Percentiles rank a stretch among this genome's conserved stretches.
These are phyloP conservation scores for Linnaemya tessellans DNA, from an alignment of 2,888 invertebrate species.

Conservation along the genomic window DNA sequence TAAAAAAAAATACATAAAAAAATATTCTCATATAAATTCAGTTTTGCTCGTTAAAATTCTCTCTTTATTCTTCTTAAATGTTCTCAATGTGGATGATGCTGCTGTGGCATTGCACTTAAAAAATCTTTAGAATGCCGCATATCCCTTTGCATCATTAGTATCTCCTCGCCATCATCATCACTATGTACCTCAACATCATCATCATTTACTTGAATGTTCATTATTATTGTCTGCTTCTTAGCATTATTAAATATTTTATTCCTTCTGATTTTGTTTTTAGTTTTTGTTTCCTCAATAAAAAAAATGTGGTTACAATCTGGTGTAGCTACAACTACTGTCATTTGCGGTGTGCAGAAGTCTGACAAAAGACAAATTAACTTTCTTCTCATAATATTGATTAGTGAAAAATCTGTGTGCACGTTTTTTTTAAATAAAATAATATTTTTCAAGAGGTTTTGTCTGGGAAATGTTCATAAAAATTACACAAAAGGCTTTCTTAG, in stretches of 20 bases:
- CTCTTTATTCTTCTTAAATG: conserved; percentile 41
- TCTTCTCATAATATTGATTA: conserved; percentile 39
- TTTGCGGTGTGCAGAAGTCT: conserved; percentile 1
- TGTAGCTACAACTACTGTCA: neutral
- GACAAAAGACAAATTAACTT: conserved; percentile 18
- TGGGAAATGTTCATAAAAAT: neutral
- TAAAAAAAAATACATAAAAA: neutral
- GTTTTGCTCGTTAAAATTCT: conserved; percentile 54
- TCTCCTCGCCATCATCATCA: neutral
- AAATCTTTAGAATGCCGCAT: conserved; percentile 7
- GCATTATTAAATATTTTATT: conserved; percentile 19
- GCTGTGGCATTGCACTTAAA: conserved; percentile 23
- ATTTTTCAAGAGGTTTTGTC: neutral
- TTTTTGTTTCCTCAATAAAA: conserved; percentile 11
- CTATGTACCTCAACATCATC: neutral
- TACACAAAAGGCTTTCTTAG: no score
- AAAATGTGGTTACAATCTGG: conserved; percentile 41
- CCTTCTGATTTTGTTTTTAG: neutral
- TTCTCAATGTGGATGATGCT: conserved; percentile 46
- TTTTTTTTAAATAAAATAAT: no score
- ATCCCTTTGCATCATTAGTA: conserved; percentile 27
- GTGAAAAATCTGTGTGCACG: neutral
- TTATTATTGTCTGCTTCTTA: conserved; percentile 52
- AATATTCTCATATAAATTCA: conserved; percentile 50
- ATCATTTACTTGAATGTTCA: conserved; percentile 36